Evolutionary conservation across 2,797 vertebrate genomes (phyloP), one percentile per base, ranked within the genome.

Genomic region (Cyclura pinguis): DNA sequence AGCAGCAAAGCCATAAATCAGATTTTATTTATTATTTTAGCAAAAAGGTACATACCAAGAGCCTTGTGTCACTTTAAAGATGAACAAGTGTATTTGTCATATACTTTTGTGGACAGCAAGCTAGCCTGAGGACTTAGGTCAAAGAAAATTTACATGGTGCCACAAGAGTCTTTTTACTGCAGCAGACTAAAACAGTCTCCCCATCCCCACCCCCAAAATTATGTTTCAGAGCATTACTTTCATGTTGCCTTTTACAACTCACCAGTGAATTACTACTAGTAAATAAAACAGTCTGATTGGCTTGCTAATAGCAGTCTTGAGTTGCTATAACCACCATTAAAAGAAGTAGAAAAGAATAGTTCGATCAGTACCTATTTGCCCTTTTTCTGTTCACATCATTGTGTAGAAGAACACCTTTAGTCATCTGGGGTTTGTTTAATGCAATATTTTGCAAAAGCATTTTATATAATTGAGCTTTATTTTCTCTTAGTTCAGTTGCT

Each of bases 361-460:
- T 50, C 4, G 0, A 22, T 72, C n/a, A 47, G 84, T n/a, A 82
- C 87, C 27, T 35, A 84, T 2, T 5, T 6, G 9, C 13, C 84
- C 77, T 72, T 92, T 91, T 95, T 88, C 20, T 89, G 50, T 18
- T 4, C 13, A 29, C 0, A 80, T 1, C 29, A 27, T 91, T 92
- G 42, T 76, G 90, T 90, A 20, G 84, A 83, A 85, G 92, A 92
- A 59, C 42, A 84, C 74, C 24, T 89, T 92, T 52, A 91, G 1
- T 91, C 59, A 84, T 74, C 73, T 80, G 62, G 6, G 83, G 9
- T 84, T 83, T 78, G 13, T 74, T 55, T 32, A 88, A 90, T 89
- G 29, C 29, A 86, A 62, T 81, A 52, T 74, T 16, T 88, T 14
- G 50, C n/a, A 81, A 0, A 4, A 89, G 0, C 18, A 57, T 35